These are phyloP conservation scores for Anthopleura sola DNA, from an alignment of 64 coral and sea anemone genomes.

Conservation along the genomic window DNA sequence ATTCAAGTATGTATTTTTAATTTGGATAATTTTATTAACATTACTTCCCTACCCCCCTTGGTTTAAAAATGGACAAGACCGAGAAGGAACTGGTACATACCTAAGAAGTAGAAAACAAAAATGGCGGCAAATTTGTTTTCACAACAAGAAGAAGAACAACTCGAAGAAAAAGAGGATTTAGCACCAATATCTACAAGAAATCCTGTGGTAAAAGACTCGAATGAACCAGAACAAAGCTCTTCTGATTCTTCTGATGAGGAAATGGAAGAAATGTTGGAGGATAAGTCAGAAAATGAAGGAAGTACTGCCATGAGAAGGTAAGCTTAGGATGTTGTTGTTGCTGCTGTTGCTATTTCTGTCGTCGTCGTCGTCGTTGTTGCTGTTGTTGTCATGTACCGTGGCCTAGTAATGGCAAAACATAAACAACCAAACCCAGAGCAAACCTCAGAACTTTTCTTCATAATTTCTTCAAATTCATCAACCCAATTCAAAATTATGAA, in stretches of 20 bases:
- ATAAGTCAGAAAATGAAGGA: slow-evolving; percentile 3
- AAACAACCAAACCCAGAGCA: no score
- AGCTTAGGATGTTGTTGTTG: no score
- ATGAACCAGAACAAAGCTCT: background rate
- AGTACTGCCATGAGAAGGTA: slow-evolving; percentile 17
- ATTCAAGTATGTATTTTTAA: background rate
- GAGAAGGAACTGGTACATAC: background rate
- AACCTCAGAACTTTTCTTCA: no score
- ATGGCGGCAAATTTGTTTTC: slow-evolving; percentile 88
- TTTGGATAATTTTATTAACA: background rate
- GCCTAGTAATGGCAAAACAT: no score
- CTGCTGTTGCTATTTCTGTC: no score
- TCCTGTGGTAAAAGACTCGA: background rate
- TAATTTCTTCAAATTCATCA: no score
- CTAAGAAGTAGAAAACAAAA: slow-evolving; percentile 29
- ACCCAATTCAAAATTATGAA: no score
- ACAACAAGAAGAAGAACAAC: background rate
- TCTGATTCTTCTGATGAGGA: background rate
- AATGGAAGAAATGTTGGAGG: slow-evolving; percentile 11
- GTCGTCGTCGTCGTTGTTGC: no score
- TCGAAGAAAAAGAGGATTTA: background rate
- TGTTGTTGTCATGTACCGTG: no score
- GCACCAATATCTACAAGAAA: background rate
- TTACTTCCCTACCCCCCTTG: background rate
- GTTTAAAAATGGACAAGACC: background rate